Evolutionary conservation across 2,888 invertebrate genomes (phyloP).

Genomic region (Tetramorium bicarinatum): DNA sequence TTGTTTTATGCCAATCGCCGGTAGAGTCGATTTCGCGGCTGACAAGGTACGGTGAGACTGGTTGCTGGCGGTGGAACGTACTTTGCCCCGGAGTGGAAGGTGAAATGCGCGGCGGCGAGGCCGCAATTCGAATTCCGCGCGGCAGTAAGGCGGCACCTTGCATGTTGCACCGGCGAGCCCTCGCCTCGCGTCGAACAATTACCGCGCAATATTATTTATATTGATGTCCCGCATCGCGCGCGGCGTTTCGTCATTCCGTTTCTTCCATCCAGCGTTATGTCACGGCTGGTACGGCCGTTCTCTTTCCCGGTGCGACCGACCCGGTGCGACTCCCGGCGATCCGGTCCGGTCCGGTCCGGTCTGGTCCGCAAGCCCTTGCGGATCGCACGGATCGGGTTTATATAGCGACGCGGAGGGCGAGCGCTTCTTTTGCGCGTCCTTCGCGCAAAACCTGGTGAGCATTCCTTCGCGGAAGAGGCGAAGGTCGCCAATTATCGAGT

Average conservation of each 20-base stretch:
- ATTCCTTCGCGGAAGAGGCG: constrained; percentile 84
- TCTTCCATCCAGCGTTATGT: constrained; percentile 36
- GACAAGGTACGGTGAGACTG: neutral
- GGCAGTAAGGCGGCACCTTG: constrained; percentile 69
- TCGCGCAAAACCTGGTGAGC: constrained; percentile 76
- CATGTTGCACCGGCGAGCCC: constrained; percentile 58
- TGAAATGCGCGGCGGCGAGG: constrained; percentile 16
- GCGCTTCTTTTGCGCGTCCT: constrained; percentile 59
- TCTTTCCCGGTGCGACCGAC: constrained; percentile 1
- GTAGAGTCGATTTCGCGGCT: neutral
- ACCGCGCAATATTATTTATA: constrained; percentile 78
- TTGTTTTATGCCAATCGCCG: neutral
- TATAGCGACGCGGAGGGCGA: neutral
- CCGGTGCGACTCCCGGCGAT: neutral
- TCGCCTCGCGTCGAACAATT: constrained; percentile 65
- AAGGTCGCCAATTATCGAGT: constrained; percentile 84
- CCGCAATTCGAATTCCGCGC: constrained; percentile 60
- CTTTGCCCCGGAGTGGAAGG: constrained; percentile 8
- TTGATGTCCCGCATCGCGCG: constrained; percentile 66
- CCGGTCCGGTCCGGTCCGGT: neutral
- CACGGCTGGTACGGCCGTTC: constrained; percentile 30
- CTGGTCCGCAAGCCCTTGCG: neutral
- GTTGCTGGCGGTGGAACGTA: neutral
- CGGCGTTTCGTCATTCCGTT: constrained; percentile 65
- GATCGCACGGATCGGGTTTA: neutral